These are phyloP conservation scores for Beroe ovata DNA, from an alignment of 37 sponge, comb jelly and placozoan species.

Conservation along the genomic window DNA sequence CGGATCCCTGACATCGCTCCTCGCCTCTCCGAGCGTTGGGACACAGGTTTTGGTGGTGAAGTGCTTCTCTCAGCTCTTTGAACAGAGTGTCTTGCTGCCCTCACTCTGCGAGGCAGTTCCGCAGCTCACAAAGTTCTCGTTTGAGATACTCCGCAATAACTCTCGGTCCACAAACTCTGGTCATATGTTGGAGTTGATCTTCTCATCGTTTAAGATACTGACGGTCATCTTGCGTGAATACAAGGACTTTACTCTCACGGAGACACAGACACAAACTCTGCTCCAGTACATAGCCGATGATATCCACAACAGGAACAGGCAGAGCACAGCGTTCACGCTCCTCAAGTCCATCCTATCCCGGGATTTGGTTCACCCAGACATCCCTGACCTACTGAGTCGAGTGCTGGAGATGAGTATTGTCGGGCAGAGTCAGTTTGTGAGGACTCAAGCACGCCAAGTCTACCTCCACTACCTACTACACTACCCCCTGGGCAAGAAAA, in stretches of 20 bases:
- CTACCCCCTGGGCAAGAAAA: slow-evolving; percentile 64
- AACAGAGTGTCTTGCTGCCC: slow-evolving; percentile 42
- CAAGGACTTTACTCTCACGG: slow-evolving; percentile 34
- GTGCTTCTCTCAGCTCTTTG: slow-evolving; percentile 60
- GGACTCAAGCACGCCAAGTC: slow-evolving; percentile 38
- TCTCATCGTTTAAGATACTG: slow-evolving; percentile 57
- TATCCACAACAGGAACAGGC: slow-evolving; percentile 58
- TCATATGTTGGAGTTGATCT: slow-evolving; percentile 63
- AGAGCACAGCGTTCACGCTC: slow-evolving; percentile 53
- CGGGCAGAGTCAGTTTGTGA: slow-evolving; percentile 28
- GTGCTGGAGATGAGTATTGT: slow-evolving; percentile 54
- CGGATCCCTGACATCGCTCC: background rate
- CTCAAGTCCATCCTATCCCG: slow-evolving; percentile 55
- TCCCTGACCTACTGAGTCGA: slow-evolving; percentile 3
- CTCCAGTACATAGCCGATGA: slow-evolving; percentile 53
- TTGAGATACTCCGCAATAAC: slow-evolving; percentile 14
- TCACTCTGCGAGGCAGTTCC: background rate
- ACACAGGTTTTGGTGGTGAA: slow-evolving; percentile 40
- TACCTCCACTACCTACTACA: slow-evolving; percentile 54
- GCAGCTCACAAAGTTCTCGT: slow-evolving; percentile 23
- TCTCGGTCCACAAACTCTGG: slow-evolving; percentile 62
- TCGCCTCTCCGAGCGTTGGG: slow-evolving; percentile 9
- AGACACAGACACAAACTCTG: background rate
- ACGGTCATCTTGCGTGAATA: slow-evolving; percentile 50
- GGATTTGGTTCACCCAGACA: slow-evolving; percentile 17